Evolutionary conservation across 1,140 invertebrate species (phyloP), one percentile per base, ranked within the genome.

Genomic region (Neodiprion pinetum): DNA sequence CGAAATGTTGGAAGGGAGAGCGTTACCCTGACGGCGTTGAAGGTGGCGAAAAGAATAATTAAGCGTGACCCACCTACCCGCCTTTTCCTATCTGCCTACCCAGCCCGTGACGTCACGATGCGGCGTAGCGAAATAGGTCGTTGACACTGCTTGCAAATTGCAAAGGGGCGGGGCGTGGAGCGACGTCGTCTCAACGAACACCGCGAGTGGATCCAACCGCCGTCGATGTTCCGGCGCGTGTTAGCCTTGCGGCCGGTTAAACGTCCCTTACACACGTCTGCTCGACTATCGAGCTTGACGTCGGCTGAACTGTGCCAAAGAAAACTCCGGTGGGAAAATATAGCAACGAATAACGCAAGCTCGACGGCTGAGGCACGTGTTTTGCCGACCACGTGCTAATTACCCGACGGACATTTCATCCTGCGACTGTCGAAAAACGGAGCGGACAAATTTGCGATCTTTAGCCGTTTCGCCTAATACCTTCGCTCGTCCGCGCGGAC

Each of bases 211-310:
- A 61, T 14, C 53, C 53, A 17, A 61, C 11, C n/a, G n/a, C n/a
- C 53, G n/a, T 5, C 53, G 53, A 61, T 1, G 28, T 40, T 40
- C 28, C 28, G 28, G 28, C 28, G 28, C 28, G 28, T 40, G 28
- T 40, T 40, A 40, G 28, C 28, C 28, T 40, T 40, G 28, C 28
- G 5, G 53, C 11, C 53, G 53, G n/a, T 17, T 12, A 61, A 17
- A 61, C 53, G 53, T 61, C 11, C n/a, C 11, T 9, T 9, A 11
- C n/a, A 61, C 7, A 17, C 9, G 9, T 17, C 53, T 12, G 8
- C 53, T 61, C 53, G 53, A 69, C 67, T 11, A 69, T 69, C 21
- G 11, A 21, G 11, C 21, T 69, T 69, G 67, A 69, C 67, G 67
- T 69, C 23, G 67, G 61, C 9, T 23, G 12, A 11, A 69, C 67